Base-by-base conservation (phyloP, 2,888 invertebrate genomes). In the Drosophila hamatofila region DNA sequence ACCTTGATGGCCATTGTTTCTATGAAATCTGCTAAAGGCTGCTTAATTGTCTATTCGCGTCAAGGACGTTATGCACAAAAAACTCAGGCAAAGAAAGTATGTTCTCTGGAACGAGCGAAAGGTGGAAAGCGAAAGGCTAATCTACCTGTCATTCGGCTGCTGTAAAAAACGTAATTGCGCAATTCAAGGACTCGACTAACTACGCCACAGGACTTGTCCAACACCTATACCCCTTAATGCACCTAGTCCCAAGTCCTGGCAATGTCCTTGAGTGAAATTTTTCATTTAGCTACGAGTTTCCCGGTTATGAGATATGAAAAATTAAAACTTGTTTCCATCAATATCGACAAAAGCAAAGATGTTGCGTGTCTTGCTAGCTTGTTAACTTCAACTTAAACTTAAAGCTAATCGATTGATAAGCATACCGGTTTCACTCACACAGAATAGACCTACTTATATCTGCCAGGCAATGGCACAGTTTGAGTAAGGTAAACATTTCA, bases 111-210 rank as follows among this genome's bases (percentile, higher is more conserved):
- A 81, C 35, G 18, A n/a, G n/a, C 35, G 61, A 70, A 71, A 59
- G 83, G 77, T 57, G 49, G 14, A 14, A 30, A 23, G n/a, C 35
- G 61, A 72, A 71, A 59, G 83, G 77, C 59, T 69, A 72, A 88
- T 23, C 44, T 44, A 44, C 44, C 44, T 44, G 44, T 61, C 25
- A 9, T 27, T 42, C 81, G 72, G 72, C 72, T 76, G 88, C 52
- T 54, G 46, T 88, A 85, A 88, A 88, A 87, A 88, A 81, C 67
- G 33, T 83, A 85, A 83, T 77, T 84, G 68, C 81, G 61, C 58
- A 75, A 73, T 58, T 82, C 83, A 84, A 83, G 87, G 84, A 58
- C 87, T 70, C 46, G 4, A 23, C 52, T 9, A 18, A 44, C 60
- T 23, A 44, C 55, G 46, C 70, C 49, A 59, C 72, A 73, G 83